Base-by-base conservation (phyloP, 37 sponge, comb jelly and placozoan genomes). In the Agelas oroides region DNA sequence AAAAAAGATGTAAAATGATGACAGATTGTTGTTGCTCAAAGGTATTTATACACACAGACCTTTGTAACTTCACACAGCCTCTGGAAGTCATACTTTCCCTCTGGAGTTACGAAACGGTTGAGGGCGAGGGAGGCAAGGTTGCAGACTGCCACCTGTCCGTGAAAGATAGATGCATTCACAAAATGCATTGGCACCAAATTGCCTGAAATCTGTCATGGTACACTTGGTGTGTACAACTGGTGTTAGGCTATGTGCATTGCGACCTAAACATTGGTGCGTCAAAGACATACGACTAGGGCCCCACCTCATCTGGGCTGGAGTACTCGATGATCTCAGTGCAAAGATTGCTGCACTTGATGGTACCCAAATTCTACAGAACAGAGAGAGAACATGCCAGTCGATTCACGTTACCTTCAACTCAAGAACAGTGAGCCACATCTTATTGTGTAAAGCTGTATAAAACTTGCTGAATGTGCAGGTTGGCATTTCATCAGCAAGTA, bases 311-410 rank as follows among this genome's bases (percentile, higher is more conserved):
- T n/a, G 99, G 94, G 27, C 85, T 77, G 60, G 95, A 92, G 89
- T 99, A 99, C 70, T 99, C 97, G 33, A 99, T 70, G 28, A 99
- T 96, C 84, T 99, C 99, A 54, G 99, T 99, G 77, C 99, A 99
- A 53, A 99, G 89, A 78, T 99, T 99, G 78, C 97, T 97, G 73
- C 93, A 95, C 76, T 97, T 95, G 81, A 99, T 99, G 38, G 99
- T 99, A 3, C 99, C 99, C 23, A 99, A 81, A 65, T 99, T 99
- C 89, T 91, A 37, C 8, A 70, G 24, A 15, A 15, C n/a, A n/a
- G 41, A 0, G 1, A 19, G 41, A 15, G 1, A 76, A 60, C 55
- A 76, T 16, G 11, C n/a, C 37, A 60, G 33, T 74, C 6, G 46
- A 3, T 46, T n/a, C n/a, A n/a, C n/a, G n/a, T n/a, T n/a, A n/a